Percentiles rank a stretch among this genome's conserved stretches.
These are phyloP conservation scores for Malurus melanocephalus DNA, from an alignment of 2,113 vertebrate genomes.

Conservation along the genomic window DNA sequence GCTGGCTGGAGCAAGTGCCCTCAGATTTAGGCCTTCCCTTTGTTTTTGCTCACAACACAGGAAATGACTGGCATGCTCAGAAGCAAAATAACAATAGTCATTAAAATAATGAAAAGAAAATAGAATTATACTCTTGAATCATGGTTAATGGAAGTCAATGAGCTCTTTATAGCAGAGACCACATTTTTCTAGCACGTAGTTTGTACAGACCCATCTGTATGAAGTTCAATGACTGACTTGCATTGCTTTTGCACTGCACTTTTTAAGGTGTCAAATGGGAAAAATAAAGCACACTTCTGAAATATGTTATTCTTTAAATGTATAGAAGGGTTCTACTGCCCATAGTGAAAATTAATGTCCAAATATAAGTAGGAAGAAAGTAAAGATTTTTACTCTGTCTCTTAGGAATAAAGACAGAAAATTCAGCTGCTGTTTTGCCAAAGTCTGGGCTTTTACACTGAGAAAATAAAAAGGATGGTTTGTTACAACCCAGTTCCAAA, in stretches of 20 bases:
- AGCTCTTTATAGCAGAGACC: neutral
- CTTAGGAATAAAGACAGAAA: neutral
- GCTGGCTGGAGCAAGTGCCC: fast-evolving
- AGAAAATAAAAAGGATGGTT: neutral
- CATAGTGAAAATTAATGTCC: neutral
- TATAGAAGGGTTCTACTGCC: neutral
- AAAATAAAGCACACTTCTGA: neutral
- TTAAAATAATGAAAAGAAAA: neutral
- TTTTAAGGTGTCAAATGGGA: neutral
- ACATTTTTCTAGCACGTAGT: fast-evolving
- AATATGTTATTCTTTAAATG: neutral
- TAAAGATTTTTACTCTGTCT: neutral
- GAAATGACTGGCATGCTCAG: neutral
- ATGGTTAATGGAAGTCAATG: neutral
- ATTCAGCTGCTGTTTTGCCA: neutral
- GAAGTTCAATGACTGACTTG: neutral
- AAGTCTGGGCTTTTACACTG: neutral
- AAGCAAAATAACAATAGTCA: neutral
- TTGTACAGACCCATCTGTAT: neutral
- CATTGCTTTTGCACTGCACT: neutral
- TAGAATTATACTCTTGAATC: neutral
- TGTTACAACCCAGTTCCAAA: neutral
- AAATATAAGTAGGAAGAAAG: neutral
- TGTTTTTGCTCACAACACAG: neutral
- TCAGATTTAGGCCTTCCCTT: neutral